Evolutionary conservation across 2,113 vertebrate species (phyloP).

Genomic region (Caracal caracal): DNA sequence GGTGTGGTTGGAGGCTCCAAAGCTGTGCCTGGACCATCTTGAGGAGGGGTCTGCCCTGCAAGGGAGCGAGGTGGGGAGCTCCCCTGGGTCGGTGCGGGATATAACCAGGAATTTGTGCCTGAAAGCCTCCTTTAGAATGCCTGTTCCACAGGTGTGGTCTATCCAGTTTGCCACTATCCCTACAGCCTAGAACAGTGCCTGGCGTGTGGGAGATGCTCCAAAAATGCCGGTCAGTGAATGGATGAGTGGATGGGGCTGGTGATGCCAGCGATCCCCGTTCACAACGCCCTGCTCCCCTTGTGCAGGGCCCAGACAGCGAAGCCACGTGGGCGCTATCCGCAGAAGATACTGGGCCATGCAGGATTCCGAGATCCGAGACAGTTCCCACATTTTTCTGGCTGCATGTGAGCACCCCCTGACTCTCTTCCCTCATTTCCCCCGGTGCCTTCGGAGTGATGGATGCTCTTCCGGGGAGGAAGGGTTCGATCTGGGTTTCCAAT

Average conservation of each 20-base stretch:
- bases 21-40: not conserved
- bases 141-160: accelerated
- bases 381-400: not conserved
- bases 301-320: accelerated
- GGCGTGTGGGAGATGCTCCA: not conserved
- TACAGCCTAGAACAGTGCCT: not conserved
- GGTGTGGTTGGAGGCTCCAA: not conserved
- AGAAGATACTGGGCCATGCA: not conserved
- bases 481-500: constrained; percentile 67
- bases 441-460: constrained; percentile 46
- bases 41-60: not conserved
- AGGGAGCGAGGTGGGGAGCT: not conserved
- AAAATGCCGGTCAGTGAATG: not conserved
- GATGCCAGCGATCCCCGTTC: too few relatives aligned
- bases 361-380: not conserved
- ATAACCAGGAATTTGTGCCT: not conserved
- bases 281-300: accelerated
- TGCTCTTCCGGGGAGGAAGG: constrained; percentile 7
- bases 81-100: accelerated
- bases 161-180: not conserved
- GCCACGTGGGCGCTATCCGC: too few relatives aligned
- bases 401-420: not conserved
- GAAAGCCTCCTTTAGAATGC: accelerated
- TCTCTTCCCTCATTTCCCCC: not conserved
- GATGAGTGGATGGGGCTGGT: not conserved